A percentile compares a stretch with the other conserved stretches of the same genome.
Conservation (phyloP, 2,113 vertebrate genomes). For the Sylvia atricapilla region DNA sequence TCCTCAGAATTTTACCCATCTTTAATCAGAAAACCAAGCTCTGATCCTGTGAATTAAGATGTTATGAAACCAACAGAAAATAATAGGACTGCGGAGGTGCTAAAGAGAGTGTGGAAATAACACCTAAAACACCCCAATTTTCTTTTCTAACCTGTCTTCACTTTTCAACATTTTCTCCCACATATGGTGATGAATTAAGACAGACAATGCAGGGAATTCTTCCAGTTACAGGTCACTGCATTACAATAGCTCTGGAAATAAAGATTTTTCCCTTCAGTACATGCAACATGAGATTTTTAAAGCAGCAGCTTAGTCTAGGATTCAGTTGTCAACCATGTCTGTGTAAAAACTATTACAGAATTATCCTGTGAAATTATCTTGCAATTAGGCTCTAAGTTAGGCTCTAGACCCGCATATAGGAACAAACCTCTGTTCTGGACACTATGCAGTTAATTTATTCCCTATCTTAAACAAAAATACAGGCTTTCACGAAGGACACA, state of each 20-base stretch:
- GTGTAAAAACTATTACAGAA: neutral
- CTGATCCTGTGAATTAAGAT: conserved; percentile 44
- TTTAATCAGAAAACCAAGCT: conserved; percentile 47
- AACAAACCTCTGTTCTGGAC: neutral
- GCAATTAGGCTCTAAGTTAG: neutral
- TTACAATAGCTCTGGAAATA: conserved; percentile 42
- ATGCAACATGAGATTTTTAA: conserved; percentile 38
- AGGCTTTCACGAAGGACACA: neutral
- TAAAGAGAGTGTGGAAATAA: conserved; percentile 23
- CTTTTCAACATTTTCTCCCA: conserved; percentile 49
- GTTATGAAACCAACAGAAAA: conserved; percentile 58
- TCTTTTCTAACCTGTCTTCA: conserved; percentile 43
- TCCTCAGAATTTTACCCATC: conserved; percentile 34
- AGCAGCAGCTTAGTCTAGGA: conserved; percentile 1
- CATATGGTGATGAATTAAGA: conserved; percentile 54
- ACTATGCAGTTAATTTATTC: neutral
- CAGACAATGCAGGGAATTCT: conserved; percentile 36
- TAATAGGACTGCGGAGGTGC: neutral
- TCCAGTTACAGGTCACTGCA: conserved; percentile 48
- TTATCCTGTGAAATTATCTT: neutral
- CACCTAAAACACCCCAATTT: conserved; percentile 28
- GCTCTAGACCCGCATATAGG: neutral
- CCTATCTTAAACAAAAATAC: neutral
- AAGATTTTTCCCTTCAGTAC: conserved; percentile 21
- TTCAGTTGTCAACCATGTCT: neutral